Conservation (phyloP, 2,113 vertebrate genomes). For the Sylvilagus bachmani region DNA sequence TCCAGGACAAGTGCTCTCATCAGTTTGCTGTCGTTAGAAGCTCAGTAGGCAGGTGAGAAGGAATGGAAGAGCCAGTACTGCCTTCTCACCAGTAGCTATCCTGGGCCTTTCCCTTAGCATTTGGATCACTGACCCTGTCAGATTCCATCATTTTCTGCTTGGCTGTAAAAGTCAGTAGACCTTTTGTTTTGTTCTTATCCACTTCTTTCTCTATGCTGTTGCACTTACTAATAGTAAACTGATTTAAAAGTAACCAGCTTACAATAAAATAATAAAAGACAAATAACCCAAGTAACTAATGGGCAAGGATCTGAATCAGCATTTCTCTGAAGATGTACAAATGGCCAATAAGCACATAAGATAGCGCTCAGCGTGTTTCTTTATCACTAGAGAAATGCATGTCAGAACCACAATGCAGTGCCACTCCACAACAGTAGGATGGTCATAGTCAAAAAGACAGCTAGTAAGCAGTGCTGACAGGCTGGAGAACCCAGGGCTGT, state of each 20-base stretch:
- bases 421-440: not conserved
- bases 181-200: constrained; percentile 3
- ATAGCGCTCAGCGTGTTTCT: not conserved
- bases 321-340: not conserved
- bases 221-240: not conserved
- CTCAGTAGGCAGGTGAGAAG: not conserved
- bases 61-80: not conserved
- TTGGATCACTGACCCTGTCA: not conserved
- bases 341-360: not conserved
- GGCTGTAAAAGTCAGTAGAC: not conserved
- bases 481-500: not conserved
- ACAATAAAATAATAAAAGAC: not conserved
- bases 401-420: not conserved
- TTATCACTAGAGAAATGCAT: not conserved
- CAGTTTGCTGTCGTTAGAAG: not conserved
- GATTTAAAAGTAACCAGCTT: not conserved
- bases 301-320: not conserved
- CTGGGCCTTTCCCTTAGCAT: not conserved
- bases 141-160: not conserved
- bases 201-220: not conserved
- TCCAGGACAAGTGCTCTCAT: not conserved
- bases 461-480: not conserved
- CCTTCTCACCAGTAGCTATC: not conserved
- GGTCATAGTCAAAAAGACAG: not conserved
- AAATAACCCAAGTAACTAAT: not conserved